These are phyloP conservation scores for Pteronura brasiliensis DNA, from an alignment of 2,113 vertebrate genomes.

Conservation along the genomic window DNA sequence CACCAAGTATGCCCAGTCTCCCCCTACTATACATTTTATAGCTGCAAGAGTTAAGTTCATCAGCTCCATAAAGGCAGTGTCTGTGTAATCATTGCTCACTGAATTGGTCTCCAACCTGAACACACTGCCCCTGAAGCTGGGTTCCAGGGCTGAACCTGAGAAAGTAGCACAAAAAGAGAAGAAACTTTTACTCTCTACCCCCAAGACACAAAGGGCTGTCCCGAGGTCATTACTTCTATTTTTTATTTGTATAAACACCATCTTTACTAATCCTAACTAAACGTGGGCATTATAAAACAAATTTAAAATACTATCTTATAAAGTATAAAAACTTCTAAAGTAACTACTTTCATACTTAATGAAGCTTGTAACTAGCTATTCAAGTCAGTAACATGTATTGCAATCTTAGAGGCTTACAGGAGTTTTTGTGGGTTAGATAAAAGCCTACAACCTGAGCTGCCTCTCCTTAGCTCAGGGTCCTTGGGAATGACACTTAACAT, in stretches of 20 bases:
- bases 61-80: neutral
- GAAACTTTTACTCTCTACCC: neutral
- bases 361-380: neutral
- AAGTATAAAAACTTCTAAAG: neutral
- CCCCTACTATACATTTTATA: neutral
- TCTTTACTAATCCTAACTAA: neutral
- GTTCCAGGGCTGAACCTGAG: neutral
- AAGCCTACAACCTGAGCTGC: neutral
- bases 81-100: rapidly evolving
- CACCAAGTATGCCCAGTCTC: neutral
- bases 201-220: neutral
- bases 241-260: neutral
- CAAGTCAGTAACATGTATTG: neutral
- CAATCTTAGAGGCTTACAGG: neutral
- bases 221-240: neutral
- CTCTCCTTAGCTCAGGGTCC: neutral
- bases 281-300: neutral
- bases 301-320: neutral
- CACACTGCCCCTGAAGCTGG: rapidly evolving
- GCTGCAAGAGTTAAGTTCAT: rapidly evolving
- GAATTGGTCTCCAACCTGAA: neutral
- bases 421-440: neutral
- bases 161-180: neutral
- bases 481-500: neutral
- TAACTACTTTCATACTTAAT: neutral